phyloP scores from a whole-genome alignment of 2,113 vertebrate species.

The Zootoca vivipara region DNA sequence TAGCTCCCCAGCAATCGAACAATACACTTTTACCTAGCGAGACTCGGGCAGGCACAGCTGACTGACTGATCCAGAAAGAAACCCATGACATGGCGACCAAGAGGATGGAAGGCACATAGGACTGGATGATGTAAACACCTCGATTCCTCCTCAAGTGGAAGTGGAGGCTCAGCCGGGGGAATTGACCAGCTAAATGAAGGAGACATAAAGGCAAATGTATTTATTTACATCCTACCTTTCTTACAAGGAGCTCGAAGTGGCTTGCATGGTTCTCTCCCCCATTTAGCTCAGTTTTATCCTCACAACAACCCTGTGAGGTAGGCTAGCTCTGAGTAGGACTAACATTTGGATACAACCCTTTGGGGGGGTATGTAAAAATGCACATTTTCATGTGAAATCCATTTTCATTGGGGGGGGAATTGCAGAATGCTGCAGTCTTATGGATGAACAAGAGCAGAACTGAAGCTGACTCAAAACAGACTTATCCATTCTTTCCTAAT shows the following conservation, averaged over 20 bases:
- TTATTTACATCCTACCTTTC: background rate
- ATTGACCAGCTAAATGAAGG: slow-evolving; percentile 84
- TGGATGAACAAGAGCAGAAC: no score
- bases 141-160: slow-evolving; percentile 91
- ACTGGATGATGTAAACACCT: slow-evolving; percentile 98
- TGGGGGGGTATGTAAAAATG: no score
- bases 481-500: no score
- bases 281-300: background rate
- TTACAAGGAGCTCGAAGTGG: no score
- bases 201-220: background rate
- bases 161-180: slow-evolving; percentile 92
- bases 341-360: no score
- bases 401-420: no score
- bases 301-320: background rate
- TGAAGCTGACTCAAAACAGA: no score
- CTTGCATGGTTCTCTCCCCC: background rate
- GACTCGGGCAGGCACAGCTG: slow-evolving; percentile 94
- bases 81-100: slow-evolving; percentile 99
- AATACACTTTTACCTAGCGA: slow-evolving; percentile 83
- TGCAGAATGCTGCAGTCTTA: no score
- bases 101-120: slow-evolving; percentile 94
- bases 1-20: no score
- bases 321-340: background rate
- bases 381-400: no score
- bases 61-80: slow-evolving; percentile 98